Base-by-base conservation (phyloP, 2,888 invertebrate species). In the Cistogaster globosa region DNA sequence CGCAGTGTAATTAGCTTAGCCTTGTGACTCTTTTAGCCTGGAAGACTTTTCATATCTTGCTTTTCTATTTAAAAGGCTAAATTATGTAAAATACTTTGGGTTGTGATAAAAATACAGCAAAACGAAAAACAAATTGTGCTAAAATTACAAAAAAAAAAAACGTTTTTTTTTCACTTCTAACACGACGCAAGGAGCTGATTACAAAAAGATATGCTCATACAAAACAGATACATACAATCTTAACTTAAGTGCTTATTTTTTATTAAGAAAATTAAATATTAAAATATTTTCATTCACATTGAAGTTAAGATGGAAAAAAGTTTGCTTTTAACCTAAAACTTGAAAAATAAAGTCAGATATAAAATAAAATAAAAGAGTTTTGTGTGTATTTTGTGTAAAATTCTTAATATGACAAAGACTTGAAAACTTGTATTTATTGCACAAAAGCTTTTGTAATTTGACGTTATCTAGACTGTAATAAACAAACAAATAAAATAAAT, bases 1-100 rank as follows among this genome's bases (percentile, higher is more conserved):
- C 63, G 48, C 78, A 71, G 78, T 78, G 71, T 82, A 85, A 85
- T 85, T 85, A 85, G 85, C 82, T 75, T 85, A 85, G 82, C 82
- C 78, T 85, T 75, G 62, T 74, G 78, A 85, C 85, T 85, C 85
- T 78, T 80, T 84, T 78, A 60, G 74, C 77, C 81, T 45, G 20
- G 36, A 26, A 74, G 63, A 72, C 36, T 71, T 72, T 63, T 75
- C 55, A n/a, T 45, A 58, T 60, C 32, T 74, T 45, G 45, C 60
- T 69, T 72, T 65, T 74, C 45, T 67, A 60, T 76, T 75, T 75
- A 38, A 68, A 82, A 65, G 69, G 71, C 80, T 67, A 85, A 85
- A 82, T 85, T 85, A 68, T 78, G 71, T 55, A 71, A 79, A 82
- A 85, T 57, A 51, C 78, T 55, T 82, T 84, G 74, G 69, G 72